phyloP scores from a whole-genome alignment of 2,888 invertebrate genomes.

The Masnerella sp. region DNA sequence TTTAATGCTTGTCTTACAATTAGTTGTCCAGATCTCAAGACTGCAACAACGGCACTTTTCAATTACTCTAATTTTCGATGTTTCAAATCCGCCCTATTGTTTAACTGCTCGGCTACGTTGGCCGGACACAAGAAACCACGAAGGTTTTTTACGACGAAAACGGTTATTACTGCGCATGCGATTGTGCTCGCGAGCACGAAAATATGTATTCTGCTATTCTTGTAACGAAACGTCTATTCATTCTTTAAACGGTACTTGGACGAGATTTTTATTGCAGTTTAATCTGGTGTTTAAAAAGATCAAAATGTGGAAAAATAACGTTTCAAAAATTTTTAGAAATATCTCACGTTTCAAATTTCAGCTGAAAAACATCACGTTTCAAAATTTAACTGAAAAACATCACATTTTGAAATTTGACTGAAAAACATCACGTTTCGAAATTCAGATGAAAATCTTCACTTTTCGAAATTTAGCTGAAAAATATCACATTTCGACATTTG shows the following conservation, averaged over 20 bases:
- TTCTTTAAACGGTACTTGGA: neutral
- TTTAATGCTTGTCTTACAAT: slow-evolving; percentile 39
- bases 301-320: too few relatives aligned
- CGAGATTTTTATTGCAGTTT: too few relatives aligned
- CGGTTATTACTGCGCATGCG: slow-evolving; percentile 20
- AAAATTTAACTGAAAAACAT: too few relatives aligned
- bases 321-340: too few relatives aligned
- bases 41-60: slow-evolving; percentile 40
- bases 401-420: too few relatives aligned
- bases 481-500: too few relatives aligned
- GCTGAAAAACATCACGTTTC: too few relatives aligned
- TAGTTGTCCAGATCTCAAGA: slow-evolving; percentile 34
- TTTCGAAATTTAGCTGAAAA: too few relatives aligned
- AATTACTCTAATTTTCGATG: slow-evolving; percentile 49
- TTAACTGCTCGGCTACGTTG: slow-evolving; percentile 12
- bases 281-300: too few relatives aligned
- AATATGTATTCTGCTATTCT: slow-evolving; percentile 4
- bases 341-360: too few relatives aligned
- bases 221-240: neutral
- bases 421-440: too few relatives aligned
- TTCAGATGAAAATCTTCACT: too few relatives aligned
- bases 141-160: slow-evolving; percentile 16
- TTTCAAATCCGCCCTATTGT: slow-evolving; percentile 35
- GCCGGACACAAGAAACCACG: slow-evolving; percentile 11
- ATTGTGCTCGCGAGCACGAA: slow-evolving; percentile 15